A percentile compares a stretch with the other conserved stretches of the same genome.
Conservation (phyloP, 2,888 invertebrate species). For the Rhagophthalmus giganteus region DNA sequence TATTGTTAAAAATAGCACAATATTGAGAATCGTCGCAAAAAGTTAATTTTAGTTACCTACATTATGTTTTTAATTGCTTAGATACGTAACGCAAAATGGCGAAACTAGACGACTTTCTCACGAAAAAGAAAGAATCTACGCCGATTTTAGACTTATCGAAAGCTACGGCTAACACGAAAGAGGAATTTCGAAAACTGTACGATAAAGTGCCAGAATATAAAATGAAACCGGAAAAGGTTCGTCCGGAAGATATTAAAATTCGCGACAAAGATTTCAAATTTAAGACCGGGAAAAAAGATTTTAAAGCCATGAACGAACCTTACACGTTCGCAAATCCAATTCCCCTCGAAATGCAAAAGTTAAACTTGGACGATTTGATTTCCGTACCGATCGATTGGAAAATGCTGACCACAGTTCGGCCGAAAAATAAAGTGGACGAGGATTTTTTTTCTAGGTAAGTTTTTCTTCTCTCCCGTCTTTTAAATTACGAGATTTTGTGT, state of each 20-base stretch:
- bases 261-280: conserved; percentile 76
- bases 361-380: conserved; percentile 77
- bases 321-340: conserved; percentile 76
- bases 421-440: conserved; percentile 81
- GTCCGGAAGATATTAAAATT: conserved; percentile 75
- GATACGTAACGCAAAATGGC: conserved; percentile 53
- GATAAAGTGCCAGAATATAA: conserved; percentile 90
- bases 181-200: conserved; percentile 79
- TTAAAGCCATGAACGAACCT: conserved; percentile 65
- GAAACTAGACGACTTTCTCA: conserved; percentile 81
- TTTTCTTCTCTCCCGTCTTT: too few relatives aligned
- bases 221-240: conserved; percentile 83
- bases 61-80: conserved; percentile 21
- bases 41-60: conserved; percentile 9
- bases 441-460: conserved; percentile 78
- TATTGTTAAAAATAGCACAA: too few relatives aligned
- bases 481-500: too few relatives aligned
- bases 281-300: conserved; percentile 73
- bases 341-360: conserved; percentile 77
- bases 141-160: conserved; percentile 84
- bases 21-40: conserved; percentile 5
- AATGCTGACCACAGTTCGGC: conserved; percentile 86
- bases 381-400: conserved; percentile 89
- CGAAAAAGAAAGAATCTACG: conserved; percentile 82
- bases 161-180: conserved; percentile 73